A percentile compares a stretch with the other conserved stretches of the same genome.
These are phyloP conservation scores for Oeneis ivallda DNA, from an alignment of 2,888 invertebrate genomes.

Conservation along the genomic window DNA sequence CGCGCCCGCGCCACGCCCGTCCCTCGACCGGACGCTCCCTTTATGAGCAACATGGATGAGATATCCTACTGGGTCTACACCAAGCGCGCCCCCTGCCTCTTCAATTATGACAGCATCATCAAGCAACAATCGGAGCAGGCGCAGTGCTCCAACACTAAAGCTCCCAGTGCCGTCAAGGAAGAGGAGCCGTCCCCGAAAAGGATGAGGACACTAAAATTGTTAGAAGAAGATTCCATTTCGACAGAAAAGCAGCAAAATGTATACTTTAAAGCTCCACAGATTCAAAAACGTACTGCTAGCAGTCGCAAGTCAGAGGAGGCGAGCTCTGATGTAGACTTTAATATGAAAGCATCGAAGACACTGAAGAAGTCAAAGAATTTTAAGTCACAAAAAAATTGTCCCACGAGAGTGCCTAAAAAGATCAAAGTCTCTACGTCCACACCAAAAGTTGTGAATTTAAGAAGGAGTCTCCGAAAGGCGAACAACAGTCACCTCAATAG, in stretches of 20 bases:
- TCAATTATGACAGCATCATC: conserved; percentile 63
- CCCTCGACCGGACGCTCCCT: conserved; percentile 50
- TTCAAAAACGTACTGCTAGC: conserved; percentile 47
- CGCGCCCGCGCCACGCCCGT: conserved; percentile 32
- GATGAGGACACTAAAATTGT: conserved; percentile 57
- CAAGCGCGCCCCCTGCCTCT: conserved; percentile 73
- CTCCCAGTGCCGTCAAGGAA: conserved; percentile 48
- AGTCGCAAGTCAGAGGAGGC: conserved; percentile 57
- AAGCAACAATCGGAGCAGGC: conserved; percentile 57
- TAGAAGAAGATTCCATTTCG: conserved; percentile 62
- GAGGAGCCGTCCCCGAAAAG: conserved; percentile 57
- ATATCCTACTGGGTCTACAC: conserved; percentile 75
- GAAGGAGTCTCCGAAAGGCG: conserved; percentile 64
- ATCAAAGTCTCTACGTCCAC: conserved; percentile 67
- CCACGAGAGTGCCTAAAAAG: conserved; percentile 55
- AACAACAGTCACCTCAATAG: conserved; percentile 52
- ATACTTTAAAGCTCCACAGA: conserved; percentile 61
- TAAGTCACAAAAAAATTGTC: conserved; percentile 53
- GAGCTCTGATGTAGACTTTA: conserved; percentile 65
- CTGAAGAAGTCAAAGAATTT: conserved; percentile 56
- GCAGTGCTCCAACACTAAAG: conserved; percentile 55
- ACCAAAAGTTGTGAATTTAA: conserved; percentile 56
- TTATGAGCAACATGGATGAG: conserved; percentile 76
- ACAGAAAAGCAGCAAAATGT: conserved; percentile 59
- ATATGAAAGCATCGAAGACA: conserved; percentile 61